These are phyloP conservation scores for Netelia melanura DNA, from an alignment of 2,888 invertebrate genomes.

Conservation along the genomic window DNA sequence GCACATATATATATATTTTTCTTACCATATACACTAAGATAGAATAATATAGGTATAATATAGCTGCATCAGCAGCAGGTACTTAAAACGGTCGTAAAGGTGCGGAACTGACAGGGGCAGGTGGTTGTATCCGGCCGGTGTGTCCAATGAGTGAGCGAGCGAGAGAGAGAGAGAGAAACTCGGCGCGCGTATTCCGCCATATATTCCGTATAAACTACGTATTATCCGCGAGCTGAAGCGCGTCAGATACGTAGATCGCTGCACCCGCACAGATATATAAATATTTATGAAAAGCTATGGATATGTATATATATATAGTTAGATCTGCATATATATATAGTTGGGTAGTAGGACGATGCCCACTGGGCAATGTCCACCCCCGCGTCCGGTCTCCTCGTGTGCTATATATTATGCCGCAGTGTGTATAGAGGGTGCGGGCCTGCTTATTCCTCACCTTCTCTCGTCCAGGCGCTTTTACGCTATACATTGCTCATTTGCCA, in stretches of 20 bases:
- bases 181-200: conserved; percentile 25
- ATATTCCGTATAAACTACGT: conserved; percentile 58
- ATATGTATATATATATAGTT: background rate
- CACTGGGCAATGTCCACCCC: conserved; percentile 79
- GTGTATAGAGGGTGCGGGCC: conserved; percentile 46
- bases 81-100: conserved; percentile 74
- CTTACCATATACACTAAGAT: conserved; percentile 13
- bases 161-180: conserved; percentile 51
- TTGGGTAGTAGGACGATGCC: conserved; percentile 73
- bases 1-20: background rate
- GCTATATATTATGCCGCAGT: background rate
- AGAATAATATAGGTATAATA: conserved; percentile 44
- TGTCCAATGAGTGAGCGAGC: conserved; percentile 58
- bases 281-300: conserved; percentile 67
- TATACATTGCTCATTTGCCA: conserved; percentile 81
- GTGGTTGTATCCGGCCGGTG: conserved; percentile 82
- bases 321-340: background rate
- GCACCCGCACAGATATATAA: conserved; percentile 68
- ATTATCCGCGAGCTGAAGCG: conserved; percentile 63
- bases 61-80: conserved; percentile 60
- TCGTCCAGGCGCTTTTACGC: conserved; percentile 61
- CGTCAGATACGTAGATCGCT: conserved; percentile 65
- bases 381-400: conserved; percentile 69
- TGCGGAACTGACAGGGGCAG: conserved; percentile 78
- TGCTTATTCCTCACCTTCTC: conserved; percentile 71